Evolutionary conservation across 2,888 invertebrate species (phyloP), one percentile per base, ranked within the genome.

Genomic region (Leptinotarsa juncta): DNA sequence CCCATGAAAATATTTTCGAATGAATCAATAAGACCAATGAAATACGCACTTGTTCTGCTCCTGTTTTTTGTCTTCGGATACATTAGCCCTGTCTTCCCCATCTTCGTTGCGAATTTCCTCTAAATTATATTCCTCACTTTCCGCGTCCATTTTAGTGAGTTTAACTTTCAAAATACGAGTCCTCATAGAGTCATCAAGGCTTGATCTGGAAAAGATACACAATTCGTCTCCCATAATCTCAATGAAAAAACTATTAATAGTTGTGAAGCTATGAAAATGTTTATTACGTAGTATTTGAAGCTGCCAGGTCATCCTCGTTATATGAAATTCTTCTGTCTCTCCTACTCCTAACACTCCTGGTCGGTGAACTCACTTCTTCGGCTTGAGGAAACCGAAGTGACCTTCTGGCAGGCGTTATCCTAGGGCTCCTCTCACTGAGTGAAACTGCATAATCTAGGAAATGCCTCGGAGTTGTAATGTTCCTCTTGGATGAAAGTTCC

Each of bases 391-490:
- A 70, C 67, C 70, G 71, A 20, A 74, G 67, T 16, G 73, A 72
- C 51, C 72, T 74, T 55, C 76, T 72, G 20, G 69, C 76, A 1
- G 70, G 67, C 48, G 70, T 73, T 50, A 62, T 42, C 49, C 55
- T 65, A 50, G 62, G 71, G 48, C 67, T 62, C 12, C 68, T 71
- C 26, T 49, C 62, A 67, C 10, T n/a, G 14, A 42, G 18, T 67
- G 72, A 70, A 23, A n/a, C 18, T 50, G 49, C 20, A 32, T 70
- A 62, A 32, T 67, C 71, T 50, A 51, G 18, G 51, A 66, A 76
- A 32, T 70, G 62, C 55, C 48, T 71, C n/a, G 79, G 77, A 16
- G 70, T 74, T 67, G 26, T 72, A 14, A 65, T 65, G 57, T 57
- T 48, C 42, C 72, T 72, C 65, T 71, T 72, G 23, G 71, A 66